phyloP scores from a whole-genome alignment of 2,113 vertebrate species.

The Bufo bufo region DNA sequence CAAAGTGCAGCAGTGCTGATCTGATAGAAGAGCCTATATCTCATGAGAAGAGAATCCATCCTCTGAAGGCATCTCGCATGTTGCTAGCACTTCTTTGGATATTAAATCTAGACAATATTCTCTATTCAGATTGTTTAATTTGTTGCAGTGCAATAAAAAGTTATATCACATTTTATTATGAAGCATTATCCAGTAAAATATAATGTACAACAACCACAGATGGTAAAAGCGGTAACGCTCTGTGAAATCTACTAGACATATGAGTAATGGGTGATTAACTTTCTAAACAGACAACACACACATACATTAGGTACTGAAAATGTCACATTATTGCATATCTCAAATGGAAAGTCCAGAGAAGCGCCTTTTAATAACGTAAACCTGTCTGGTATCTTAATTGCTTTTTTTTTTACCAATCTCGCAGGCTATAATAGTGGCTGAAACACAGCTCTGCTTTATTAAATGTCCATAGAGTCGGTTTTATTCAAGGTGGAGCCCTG shows the following conservation, averaged over 20 bases:
- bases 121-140: neutral
- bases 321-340: conserved; percentile 28
- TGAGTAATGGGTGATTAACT: conserved; percentile 34
- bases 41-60: neutral
- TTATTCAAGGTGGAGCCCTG: no score
- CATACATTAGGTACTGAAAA: conserved; percentile 20
- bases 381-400: conserved; percentile 22
- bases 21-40: neutral
- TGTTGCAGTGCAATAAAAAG: conserved; percentile 6
- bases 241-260: conserved; percentile 8
- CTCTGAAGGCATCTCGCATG: neutral
- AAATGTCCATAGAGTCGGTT: neutral
- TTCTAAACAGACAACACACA: conserved; percentile 17
- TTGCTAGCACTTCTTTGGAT: neutral
- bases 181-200: conserved; percentile 45
- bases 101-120: neutral
- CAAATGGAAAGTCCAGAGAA: neutral
- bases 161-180: conserved; percentile 39
- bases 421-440: neutral
- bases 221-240: conserved; percentile 27
- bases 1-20: neutral
- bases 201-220: conserved; percentile 34
- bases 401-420: neutral
- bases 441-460: neutral
- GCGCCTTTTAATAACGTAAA: conserved; percentile 11